phyloP scores from a whole-genome alignment of 2,113 vertebrate species.

The Centrocercus urophasianus region DNA sequence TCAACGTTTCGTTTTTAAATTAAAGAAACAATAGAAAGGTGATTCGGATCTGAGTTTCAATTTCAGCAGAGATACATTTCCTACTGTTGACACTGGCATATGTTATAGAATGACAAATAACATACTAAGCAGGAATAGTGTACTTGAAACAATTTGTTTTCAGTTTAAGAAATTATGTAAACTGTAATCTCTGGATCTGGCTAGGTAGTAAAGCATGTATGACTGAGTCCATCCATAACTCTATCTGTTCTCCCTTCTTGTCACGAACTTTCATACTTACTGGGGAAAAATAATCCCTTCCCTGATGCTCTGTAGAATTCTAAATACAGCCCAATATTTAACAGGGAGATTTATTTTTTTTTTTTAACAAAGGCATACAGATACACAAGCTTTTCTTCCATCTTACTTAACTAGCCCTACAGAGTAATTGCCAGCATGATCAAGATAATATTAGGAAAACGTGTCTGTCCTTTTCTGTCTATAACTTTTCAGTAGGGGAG shows the following conservation, averaged over 20 bases:
- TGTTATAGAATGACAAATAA: not conserved
- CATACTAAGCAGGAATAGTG: not conserved
- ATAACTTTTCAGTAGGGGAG: not conserved
- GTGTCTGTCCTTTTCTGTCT: not conserved
- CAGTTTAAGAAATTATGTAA: not conserved
- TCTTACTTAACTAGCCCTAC: not conserved
- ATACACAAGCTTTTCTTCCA: not conserved
- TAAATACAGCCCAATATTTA: not conserved
- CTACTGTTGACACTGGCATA: not conserved
- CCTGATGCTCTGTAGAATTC: not conserved
- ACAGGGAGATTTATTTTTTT: not conserved
- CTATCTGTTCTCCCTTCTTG: not conserved
- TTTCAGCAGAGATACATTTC: not conserved
- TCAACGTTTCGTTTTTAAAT: not conserved
- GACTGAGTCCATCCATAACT: not conserved
- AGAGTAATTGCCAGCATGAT: not conserved
- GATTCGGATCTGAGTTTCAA: not conserved
- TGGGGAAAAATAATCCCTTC: not conserved
- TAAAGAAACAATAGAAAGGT: not conserved
- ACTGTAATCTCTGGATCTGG: not conserved
- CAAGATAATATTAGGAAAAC: not conserved
- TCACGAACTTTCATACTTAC: not conserved
- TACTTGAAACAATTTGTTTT: not conserved
- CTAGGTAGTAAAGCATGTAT: not conserved
- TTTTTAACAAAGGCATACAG: not conserved